Evolutionary conservation across 2,888 invertebrate genomes (phyloP), one percentile per base, ranked within the genome.

Genomic region (Leptinotarsa peninsularis): DNA sequence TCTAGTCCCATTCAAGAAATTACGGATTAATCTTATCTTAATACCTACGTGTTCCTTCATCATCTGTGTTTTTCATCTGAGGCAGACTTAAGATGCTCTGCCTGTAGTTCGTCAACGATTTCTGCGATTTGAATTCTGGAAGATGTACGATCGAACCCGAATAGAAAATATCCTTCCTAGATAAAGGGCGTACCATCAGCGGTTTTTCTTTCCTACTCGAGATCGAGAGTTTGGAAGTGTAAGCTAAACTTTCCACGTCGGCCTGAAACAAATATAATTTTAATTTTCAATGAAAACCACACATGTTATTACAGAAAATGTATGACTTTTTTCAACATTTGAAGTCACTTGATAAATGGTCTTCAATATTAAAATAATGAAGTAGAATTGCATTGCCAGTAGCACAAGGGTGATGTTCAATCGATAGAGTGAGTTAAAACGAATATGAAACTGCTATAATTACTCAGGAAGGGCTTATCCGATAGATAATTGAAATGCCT

Each of bases 161-260:
- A 89, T 98, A 98, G 91, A 99, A 98, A 85, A 98, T 98, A 89
- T 99, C 99, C 86, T 98, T 97, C 72, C 98, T 92, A 10, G 97
- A 97, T 89, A 98, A 89, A 4, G 98, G 98, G 21, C 97, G 92
- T 18, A 96, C 94, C 90, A 96, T 95, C 80, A 93, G 90, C 67
- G 91, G 90, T 79, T 90, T 90, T 83, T 92, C 92, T 66, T 67
- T 78, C 33, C 74, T 76, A 49, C 86, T 85, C 23, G 87, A 83
- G 74, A 87, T 80, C 18, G 93, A 94, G 75, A 93, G 85, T 86
- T 94, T 94, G 76, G 93, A 92, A 23, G 91, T 90, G 81, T 90
- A 91, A 81, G 91, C 93, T 86, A 93, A 91, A 86, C 94, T 94
- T 85, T 94, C 94, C 17, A 90, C 88, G 83, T 94, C 93, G 79